phyloP scores from a whole-genome alignment of 2,113 vertebrate genomes.

The Notothenia coriiceps region DNA sequence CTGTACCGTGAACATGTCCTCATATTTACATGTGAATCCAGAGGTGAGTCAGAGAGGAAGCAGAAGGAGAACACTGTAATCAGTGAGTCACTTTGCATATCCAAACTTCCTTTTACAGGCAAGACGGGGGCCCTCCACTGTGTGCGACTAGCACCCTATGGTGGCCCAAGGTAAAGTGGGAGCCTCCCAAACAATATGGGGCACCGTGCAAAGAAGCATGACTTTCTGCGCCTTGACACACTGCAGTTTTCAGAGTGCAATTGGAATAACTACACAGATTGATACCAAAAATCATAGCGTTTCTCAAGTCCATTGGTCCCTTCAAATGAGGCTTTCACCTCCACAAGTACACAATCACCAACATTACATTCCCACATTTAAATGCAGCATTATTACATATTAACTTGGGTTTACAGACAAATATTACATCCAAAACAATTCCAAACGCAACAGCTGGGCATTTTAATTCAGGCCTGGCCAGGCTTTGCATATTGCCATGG shows the following conservation, averaged over 20 bases:
- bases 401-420: not conserved
- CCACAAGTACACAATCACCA: not conserved
- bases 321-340: not conserved
- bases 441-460: not conserved
- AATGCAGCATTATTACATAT: not conserved
- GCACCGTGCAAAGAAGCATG: conserved; percentile 25
- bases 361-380: not conserved
- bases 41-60: conserved; percentile 68
- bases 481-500: conserved; percentile 63
- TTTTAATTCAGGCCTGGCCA: conserved; percentile 31
- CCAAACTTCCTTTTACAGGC: conserved; percentile 75
- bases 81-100: conserved; percentile 67
- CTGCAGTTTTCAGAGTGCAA: conserved; percentile 38
- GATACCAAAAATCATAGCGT: conserved; percentile 25
- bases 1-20: conserved; percentile 44
- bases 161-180: conserved; percentile 34
- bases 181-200: conserved; percentile 39
- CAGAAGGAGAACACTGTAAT: conserved; percentile 52
- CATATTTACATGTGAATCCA: conserved; percentile 70
- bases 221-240: conserved; percentile 32
- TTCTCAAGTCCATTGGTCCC: conserved; percentile 40
- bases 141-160: conserved; percentile 38
- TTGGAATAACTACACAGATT: conserved; percentile 25
- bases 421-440: not conserved
- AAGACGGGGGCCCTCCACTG: conserved; percentile 32